Percentiles rank a stretch among this genome's conserved stretches.
Evolutionary conservation across 2,113 vertebrate species (phyloP).

Genomic region (Daphoenositta chrysoptera): DNA sequence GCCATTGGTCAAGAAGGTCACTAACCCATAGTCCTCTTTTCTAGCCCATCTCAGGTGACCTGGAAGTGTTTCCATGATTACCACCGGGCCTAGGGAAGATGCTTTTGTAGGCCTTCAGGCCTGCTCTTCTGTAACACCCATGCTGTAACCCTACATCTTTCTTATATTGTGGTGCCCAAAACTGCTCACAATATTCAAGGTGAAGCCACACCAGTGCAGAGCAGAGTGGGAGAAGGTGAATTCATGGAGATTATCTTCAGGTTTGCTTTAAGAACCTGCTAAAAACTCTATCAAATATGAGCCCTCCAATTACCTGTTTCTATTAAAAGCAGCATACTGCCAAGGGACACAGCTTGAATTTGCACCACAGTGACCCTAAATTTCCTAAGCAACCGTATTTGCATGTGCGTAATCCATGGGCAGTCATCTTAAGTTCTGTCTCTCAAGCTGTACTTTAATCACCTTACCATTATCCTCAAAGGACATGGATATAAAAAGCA

Average conservation of each 20-base stretch:
- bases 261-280: not conserved
- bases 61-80: no score
- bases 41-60: no score
- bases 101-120: no score
- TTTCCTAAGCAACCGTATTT: not conserved
- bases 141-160: no score
- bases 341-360: fast-evolving
- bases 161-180: not conserved
- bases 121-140: no score
- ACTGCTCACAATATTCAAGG: not conserved
- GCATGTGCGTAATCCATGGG: not conserved
- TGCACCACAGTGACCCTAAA: not conserved
- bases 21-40: no score
- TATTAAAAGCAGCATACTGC: not conserved
- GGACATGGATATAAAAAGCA: not conserved
- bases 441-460: not conserved
- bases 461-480: not conserved
- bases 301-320: not conserved
- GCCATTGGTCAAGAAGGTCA: no score
- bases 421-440: not conserved
- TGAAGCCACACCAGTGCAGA: not conserved
- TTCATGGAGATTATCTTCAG: not conserved
- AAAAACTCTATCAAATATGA: not conserved
- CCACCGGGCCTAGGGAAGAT: no score
- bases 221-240: not conserved